Conservation (phyloP, 2,888 invertebrate species). For the Sthenelais limicola region DNA sequence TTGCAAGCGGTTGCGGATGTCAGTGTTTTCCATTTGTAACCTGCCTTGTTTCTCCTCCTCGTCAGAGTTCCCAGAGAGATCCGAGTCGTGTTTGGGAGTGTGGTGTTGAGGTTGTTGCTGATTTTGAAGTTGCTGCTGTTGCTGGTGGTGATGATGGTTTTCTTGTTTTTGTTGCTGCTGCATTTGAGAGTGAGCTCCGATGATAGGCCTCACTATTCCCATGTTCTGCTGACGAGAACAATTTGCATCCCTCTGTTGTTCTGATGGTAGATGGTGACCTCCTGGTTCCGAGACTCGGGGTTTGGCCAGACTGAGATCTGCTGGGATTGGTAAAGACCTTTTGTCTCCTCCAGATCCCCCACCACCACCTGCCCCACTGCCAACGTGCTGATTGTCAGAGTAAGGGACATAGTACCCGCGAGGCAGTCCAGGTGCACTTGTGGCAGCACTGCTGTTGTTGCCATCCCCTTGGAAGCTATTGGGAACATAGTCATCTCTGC, state of each 20-base stretch:
- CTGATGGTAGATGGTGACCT: too few species aligned
- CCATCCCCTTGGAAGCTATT: too few species aligned
- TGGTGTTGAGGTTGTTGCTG: neutral
- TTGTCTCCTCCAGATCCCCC: too few species aligned
- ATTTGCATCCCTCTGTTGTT: too few species aligned
- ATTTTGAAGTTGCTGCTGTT: constrained; percentile 10
- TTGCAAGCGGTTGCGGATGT: constrained; percentile 16
- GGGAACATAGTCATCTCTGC: too few species aligned
- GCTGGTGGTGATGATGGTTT: constrained; percentile 28
- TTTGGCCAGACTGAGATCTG: constrained; percentile 26
- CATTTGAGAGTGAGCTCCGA: neutral
- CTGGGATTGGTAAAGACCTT: too few species aligned
- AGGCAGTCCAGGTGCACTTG: too few species aligned
- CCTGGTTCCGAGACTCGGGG: too few species aligned
- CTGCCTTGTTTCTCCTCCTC: constrained; percentile 16
- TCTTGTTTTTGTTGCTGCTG: constrained; percentile 24
- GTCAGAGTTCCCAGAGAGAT: too few species aligned
- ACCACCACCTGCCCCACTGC: too few species aligned
- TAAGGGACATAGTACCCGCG: constrained; percentile 22
- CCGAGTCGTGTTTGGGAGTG: constrained; percentile 1
- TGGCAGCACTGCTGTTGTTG: too few species aligned
- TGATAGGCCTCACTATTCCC: constrained; percentile 11
- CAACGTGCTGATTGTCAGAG: too few species aligned
- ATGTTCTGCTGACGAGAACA: constrained; percentile 27
- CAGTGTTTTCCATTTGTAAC: constrained; percentile 4